phyloP scores from a whole-genome alignment of 2,113 vertebrate species.

The Motacilla alba region DNA sequence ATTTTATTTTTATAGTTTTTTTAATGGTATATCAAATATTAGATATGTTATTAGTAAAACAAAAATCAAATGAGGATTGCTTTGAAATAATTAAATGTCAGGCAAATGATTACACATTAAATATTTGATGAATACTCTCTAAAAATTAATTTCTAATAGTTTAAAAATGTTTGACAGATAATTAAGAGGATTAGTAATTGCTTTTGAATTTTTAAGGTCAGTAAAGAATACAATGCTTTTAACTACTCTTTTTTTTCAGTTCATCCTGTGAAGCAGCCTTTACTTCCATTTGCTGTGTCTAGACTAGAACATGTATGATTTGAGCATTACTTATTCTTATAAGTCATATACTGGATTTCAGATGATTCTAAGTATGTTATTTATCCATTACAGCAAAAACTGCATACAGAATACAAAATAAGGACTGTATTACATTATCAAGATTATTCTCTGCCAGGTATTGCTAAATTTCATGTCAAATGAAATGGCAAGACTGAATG shows the following conservation, averaged over 20 bases:
- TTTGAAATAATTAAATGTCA: constrained; percentile 50
- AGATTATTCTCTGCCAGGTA: background rate
- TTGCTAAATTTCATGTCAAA: background rate
- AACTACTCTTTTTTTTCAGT: background rate
- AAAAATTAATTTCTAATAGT: constrained; percentile 41
- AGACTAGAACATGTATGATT: background rate
- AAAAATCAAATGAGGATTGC: constrained; percentile 49
- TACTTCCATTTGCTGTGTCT: background rate
- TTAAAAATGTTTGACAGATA: constrained; percentile 23
- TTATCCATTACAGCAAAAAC: background rate
- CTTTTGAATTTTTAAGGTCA: constrained; percentile 2
- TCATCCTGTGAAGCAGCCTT: background rate
- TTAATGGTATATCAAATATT: constrained; percentile 44
- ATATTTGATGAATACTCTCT: constrained; percentile 43
- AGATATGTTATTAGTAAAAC: constrained; percentile 11
- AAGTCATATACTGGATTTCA: background rate
- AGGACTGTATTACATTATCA: background rate
- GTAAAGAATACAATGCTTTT: background rate
- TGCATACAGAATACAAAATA: background rate
- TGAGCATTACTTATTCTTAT: background rate
- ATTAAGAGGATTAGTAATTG: constrained; percentile 40
- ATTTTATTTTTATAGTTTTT: constrained; percentile 28
- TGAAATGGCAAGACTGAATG: background rate
- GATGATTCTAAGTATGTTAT: background rate
- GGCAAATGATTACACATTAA: constrained; percentile 23